Conservation (phyloP, 2,113 vertebrate genomes). For the Emydura subglobosa region DNA sequence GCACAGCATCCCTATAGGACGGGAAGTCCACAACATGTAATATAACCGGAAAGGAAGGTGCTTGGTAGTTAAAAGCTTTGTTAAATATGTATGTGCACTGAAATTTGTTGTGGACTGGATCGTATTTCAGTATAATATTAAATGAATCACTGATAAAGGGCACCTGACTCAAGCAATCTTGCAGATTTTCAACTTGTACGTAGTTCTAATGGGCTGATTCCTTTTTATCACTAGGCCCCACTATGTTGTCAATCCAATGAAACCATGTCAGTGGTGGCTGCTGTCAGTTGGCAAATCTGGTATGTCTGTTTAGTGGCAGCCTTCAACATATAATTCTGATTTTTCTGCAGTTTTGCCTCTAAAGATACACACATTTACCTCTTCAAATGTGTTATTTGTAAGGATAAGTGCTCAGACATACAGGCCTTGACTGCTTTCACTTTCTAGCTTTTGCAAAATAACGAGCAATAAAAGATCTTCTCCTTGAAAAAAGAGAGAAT, state of each 20-base stretch:
- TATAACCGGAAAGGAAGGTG: not conserved
- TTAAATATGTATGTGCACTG: not conserved
- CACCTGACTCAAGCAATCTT: not conserved
- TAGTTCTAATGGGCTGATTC: not conserved
- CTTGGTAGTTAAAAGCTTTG: not conserved
- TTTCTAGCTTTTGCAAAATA: too few species aligned
- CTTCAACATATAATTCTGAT: not conserved
- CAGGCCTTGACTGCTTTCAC: not conserved
- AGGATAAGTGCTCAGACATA: not conserved
- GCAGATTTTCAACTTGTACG: not conserved
- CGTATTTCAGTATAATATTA: not conserved
- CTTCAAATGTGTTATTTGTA: not conserved
- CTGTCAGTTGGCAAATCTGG: not conserved
- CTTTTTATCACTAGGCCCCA: not conserved
- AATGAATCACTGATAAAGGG: not conserved
- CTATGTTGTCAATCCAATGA: not conserved
- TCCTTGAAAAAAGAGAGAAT: too few species aligned
- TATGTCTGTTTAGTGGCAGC: not conserved
- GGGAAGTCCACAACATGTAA: not conserved
- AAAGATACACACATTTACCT: not conserved
- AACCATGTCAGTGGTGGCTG: not conserved
- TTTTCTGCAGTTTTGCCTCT: not conserved
- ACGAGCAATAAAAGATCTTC: too few species aligned
- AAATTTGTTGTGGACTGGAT: conserved; percentile 15
- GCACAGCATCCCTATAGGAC: not conserved